Evolutionary conservation across 2,113 vertebrate genomes (phyloP).

Genomic region (Istiophorus platypterus): DNA sequence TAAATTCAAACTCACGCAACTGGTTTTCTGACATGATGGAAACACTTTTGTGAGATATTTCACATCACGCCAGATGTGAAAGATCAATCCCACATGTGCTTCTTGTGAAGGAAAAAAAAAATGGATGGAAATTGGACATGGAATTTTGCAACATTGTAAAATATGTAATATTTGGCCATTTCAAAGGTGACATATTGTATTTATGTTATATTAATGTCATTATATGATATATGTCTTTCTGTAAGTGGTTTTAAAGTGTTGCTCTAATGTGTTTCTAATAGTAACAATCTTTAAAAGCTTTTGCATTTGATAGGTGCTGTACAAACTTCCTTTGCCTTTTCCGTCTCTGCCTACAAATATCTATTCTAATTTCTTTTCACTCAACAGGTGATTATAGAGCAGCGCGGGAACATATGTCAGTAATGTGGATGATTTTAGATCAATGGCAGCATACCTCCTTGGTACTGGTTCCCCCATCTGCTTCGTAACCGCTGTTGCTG

Average conservation of each 20-base stretch:
- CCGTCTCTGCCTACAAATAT: neutral
- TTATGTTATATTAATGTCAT: neutral
- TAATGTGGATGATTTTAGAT: conserved; percentile 3
- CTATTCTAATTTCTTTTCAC: neutral
- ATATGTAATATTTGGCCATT: neutral
- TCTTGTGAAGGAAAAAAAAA: neutral
- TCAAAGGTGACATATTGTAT: neutral
- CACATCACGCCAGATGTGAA: neutral
- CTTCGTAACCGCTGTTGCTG: conserved; percentile 65
- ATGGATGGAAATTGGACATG: neutral
- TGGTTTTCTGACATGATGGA: neutral
- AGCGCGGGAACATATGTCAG: neutral
- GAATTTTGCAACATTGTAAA: neutral
- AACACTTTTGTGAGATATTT: neutral
- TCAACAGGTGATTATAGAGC: neutral
- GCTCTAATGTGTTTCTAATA: no score
- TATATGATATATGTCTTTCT: no score
- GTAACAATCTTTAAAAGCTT: no score
- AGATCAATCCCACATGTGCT: neutral
- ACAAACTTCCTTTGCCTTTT: neutral
- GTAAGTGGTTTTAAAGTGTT: no score
- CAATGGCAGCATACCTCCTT: conserved; percentile 78
- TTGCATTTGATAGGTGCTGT: no score
- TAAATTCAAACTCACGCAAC: neutral
- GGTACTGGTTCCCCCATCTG: conserved; percentile 70